Percentiles rank a stretch among this genome's conserved stretches.
phyloP scores from a whole-genome alignment of 2,888 invertebrate species.

The Taenaris catops region DNA sequence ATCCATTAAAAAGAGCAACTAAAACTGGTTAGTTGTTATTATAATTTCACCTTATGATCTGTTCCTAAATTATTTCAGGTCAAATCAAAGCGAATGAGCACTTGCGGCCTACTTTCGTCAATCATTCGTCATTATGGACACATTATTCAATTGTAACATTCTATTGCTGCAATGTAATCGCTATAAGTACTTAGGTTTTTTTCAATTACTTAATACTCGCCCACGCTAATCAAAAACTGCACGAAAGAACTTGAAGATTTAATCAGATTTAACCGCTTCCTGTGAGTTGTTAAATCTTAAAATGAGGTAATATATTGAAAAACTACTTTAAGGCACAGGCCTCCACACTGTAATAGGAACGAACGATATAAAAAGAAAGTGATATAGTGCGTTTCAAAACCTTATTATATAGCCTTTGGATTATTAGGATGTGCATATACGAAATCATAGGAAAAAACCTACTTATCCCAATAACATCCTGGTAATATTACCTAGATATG shows the following conservation, averaged over 20 bases:
- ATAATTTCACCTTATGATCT: no score
- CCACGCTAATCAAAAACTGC: conserved; percentile 18
- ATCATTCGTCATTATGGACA: conserved; percentile 28
- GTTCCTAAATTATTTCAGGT: conserved; percentile 12
- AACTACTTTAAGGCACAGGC: no score
- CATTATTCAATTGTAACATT: conserved; percentile 31
- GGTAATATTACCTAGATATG: no score
- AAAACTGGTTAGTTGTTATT: no score
- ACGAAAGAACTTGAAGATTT: conserved; percentile 17
- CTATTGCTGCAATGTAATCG: conserved; percentile 29
- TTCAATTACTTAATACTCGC: conserved; percentile 24
- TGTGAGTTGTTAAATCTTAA: conserved; percentile 6
- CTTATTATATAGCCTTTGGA: no score
- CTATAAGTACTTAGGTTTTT: conserved; percentile 22
- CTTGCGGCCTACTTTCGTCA: conserved; percentile 28
- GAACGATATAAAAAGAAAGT: no score
- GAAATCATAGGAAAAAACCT: no score
- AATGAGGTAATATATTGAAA: neutral
- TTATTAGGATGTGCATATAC: no score
- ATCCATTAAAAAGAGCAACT: no score
- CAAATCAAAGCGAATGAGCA: conserved; percentile 14
- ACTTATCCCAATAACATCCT: no score
- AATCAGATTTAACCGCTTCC: conserved; percentile 17
- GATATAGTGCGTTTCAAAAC: no score
- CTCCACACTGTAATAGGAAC: no score